A percentile compares a stretch with the other conserved stretches of the same genome.
Evolutionary conservation across 2,888 invertebrate species (phyloP).

Genomic region (Pheosia gnoma): DNA sequence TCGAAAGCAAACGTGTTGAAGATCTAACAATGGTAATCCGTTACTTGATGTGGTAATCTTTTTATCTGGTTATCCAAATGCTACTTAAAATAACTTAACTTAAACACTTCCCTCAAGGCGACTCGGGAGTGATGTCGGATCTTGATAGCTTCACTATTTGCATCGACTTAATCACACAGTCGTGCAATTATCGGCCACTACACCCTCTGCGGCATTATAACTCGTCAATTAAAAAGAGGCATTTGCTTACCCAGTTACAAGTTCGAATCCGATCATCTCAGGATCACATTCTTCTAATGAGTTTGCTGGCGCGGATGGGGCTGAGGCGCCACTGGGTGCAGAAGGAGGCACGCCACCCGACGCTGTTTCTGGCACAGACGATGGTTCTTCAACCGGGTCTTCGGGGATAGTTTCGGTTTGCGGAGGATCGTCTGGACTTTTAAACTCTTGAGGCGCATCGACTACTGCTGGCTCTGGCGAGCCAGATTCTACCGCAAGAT

Average conservation of each 20-base stretch:
- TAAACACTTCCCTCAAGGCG: slow-evolving; percentile 48
- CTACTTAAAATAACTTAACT: slow-evolving; percentile 28
- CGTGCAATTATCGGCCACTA: slow-evolving; percentile 55
- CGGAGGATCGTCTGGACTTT: slow-evolving; percentile 71
- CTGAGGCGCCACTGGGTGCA: slow-evolving; percentile 77
- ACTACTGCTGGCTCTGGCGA: slow-evolving; percentile 75
- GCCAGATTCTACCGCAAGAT: slow-evolving; percentile 73
- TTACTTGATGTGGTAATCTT: slow-evolving; percentile 25
- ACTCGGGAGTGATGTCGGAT: slow-evolving; percentile 53
- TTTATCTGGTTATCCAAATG: slow-evolving; percentile 38
- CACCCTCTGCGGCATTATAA: slow-evolving; percentile 33
- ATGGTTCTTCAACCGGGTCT: slow-evolving; percentile 48
- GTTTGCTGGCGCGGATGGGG: slow-evolving; percentile 82
- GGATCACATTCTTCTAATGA: slow-evolving; percentile 91
- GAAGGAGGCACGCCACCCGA: slow-evolving; percentile 76
- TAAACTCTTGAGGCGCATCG: slow-evolving; percentile 74
- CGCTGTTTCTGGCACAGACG: slow-evolving; percentile 74
- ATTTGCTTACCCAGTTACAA: slow-evolving; percentile 90
- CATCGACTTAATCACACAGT: slow-evolving; percentile 52
- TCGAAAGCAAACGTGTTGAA: too few relatives aligned
- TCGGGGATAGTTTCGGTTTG: slow-evolving; percentile 50
- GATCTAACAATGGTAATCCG: slow-evolving; percentile 1
- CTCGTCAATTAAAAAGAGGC: slow-evolving; percentile 19
- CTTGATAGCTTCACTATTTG: slow-evolving; percentile 58
- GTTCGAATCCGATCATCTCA: slow-evolving; percentile 95